Conservation (phyloP, 2,888 invertebrate genomes). For the Chrysodeixis includens region DNA sequence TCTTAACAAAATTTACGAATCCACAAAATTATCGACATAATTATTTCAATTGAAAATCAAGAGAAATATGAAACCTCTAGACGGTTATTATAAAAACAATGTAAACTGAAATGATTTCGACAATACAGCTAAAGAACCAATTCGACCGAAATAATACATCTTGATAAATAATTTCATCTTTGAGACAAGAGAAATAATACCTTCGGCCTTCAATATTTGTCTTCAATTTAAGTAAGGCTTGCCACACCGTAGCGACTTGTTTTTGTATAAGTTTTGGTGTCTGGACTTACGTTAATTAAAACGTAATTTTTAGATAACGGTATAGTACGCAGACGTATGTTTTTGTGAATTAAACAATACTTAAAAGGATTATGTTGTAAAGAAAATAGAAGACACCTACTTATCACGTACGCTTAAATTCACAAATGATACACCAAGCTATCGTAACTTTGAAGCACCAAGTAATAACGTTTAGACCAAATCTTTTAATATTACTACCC, state of each 20-base stretch:
- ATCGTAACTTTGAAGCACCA: too few relatives aligned
- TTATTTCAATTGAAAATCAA: conserved; percentile 9
- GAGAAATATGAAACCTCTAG: background rate
- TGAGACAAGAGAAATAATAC: conserved; percentile 34
- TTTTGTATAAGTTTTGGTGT: background rate
- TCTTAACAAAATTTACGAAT: too few relatives aligned
- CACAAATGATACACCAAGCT: too few relatives aligned
- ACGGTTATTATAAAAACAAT: background rate
- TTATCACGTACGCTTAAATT: too few relatives aligned
- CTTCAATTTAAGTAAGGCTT: conserved; percentile 33
- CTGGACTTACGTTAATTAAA: background rate
- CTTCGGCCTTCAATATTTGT: conserved; percentile 31
- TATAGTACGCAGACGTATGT: too few relatives aligned
- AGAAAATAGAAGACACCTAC: too few relatives aligned
- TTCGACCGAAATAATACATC: conserved; percentile 22
- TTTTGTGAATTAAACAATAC: too few relatives aligned
- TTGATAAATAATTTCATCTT: conserved; percentile 37
- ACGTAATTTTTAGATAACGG: too few relatives aligned
- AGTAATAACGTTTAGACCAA: too few relatives aligned
- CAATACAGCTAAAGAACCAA: conserved; percentile 15
- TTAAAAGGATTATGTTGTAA: too few relatives aligned
- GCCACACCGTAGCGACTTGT: conserved; percentile 17
- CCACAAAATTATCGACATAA: background rate
- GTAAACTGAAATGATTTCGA: conserved; percentile 11
- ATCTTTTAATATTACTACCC: too few relatives aligned